These are phyloP conservation scores for Eilema griseolum DNA, from an alignment of 2,888 invertebrate species.

Conservation along the genomic window DNA sequence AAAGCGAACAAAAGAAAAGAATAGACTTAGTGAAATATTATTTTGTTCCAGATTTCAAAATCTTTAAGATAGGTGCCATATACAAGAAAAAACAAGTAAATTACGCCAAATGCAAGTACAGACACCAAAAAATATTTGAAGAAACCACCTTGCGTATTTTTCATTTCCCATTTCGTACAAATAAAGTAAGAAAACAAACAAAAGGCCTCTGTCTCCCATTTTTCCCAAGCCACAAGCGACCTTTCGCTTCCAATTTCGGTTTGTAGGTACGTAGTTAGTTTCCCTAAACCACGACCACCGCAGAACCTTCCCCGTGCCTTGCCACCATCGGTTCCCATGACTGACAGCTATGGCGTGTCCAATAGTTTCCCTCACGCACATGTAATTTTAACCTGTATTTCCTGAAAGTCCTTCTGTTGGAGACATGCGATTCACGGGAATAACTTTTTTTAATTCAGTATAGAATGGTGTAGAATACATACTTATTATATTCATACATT, in stretches of 20 bases:
- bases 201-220: conserved; percentile 14
- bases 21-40: too few relatives aligned
- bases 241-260: conserved; percentile 24
- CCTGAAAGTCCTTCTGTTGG: conserved; percentile 18
- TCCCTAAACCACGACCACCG: conserved; percentile 19
- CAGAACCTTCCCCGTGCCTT: conserved; percentile 19
- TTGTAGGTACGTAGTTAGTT: conserved; percentile 19
- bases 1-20: too few relatives aligned
- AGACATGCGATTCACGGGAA: conserved; percentile 25
- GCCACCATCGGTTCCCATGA: conserved; percentile 28
- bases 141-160: neutral
- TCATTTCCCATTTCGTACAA: neutral
- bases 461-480: neutral
- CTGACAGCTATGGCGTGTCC: conserved; percentile 46
- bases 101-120: too few relatives aligned
- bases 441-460: conserved; percentile 5
- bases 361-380: conserved; percentile 46
- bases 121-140: too few relatives aligned
- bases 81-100: too few relatives aligned
- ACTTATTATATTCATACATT: neutral
- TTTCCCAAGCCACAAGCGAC: conserved; percentile 22
- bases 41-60: too few relatives aligned
- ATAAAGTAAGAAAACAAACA: neutral
- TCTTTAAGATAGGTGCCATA: too few relatives aligned
- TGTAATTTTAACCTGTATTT: conserved; percentile 34